Percentiles rank a stretch among this genome's conserved stretches.
Evolutionary conservation across 1,140 invertebrate genomes (phyloP).

Genomic region (Oppia nitens): DNA sequence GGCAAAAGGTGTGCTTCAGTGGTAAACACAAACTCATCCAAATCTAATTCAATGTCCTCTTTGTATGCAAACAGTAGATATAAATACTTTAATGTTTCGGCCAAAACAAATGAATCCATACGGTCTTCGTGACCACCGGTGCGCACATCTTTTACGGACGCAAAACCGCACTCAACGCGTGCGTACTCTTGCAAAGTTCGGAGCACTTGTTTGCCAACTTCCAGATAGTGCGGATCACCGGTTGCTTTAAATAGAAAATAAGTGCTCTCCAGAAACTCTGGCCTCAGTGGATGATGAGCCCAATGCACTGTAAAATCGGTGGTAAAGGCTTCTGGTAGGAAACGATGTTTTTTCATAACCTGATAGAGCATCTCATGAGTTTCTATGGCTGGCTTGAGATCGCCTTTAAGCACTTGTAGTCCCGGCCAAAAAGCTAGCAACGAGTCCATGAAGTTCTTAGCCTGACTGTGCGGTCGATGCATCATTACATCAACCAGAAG

Average conservation of each 20-base stretch:
- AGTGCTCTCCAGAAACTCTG: constrained; percentile 94
- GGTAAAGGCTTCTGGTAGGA: constrained; percentile 93
- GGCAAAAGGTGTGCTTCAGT: constrained; percentile 93
- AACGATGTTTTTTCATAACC: constrained; percentile 83
- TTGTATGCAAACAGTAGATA: constrained; percentile 83
- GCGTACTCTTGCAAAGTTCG: constrained; percentile 75
- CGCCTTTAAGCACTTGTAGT: constrained; percentile 74
- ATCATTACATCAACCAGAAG: constrained; percentile 95
- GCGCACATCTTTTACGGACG: constrained; percentile 86
- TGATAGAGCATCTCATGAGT: constrained; percentile 94
- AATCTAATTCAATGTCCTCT: constrained; percentile 63
- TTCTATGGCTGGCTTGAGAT: constrained; percentile 88
- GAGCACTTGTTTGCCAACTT: constrained; percentile 79
- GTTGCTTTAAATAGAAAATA: constrained; percentile 90
- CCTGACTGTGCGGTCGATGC: constrained; percentile 86
- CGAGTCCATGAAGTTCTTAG: constrained; percentile 93
- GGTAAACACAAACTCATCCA: constrained; percentile 93
- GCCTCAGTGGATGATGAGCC: constrained; percentile 89
- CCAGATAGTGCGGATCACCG: constrained; percentile 81
- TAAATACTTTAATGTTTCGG: constrained; percentile 95
- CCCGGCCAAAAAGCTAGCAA: constrained; percentile 95
- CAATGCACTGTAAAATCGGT: constrained; percentile 86
- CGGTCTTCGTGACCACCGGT: constrained; percentile 76
- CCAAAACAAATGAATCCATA: constrained; percentile 95
- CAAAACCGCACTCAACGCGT: constrained; percentile 84